These are phyloP conservation scores for Sylvicapra grimmia DNA, from an alignment of 2,113 vertebrate species.

Conservation along the genomic window DNA sequence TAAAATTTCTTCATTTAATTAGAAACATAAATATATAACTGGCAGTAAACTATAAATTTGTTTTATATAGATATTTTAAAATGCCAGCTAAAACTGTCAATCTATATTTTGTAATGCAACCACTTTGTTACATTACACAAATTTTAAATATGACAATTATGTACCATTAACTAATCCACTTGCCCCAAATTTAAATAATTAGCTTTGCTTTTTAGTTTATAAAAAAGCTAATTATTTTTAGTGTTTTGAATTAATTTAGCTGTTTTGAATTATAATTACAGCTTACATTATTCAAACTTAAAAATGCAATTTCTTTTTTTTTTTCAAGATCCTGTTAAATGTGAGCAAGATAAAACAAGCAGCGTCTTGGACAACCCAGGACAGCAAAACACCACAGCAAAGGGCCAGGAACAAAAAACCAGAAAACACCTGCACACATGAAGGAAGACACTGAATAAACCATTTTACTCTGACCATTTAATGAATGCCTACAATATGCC, in stretches of 20 bases:
- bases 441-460: background rate
- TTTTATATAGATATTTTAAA: conserved; percentile 41
- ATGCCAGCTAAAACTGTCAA: conserved; percentile 29
- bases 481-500: background rate
- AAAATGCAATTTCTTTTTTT: background rate
- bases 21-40: background rate
- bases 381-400: background rate
- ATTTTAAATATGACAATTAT: conserved; percentile 36
- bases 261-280: conserved; percentile 52
- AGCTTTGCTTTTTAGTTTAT: conserved; percentile 22
- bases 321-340: background rate
- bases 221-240: conserved; percentile 41
- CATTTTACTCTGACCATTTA: conserved; percentile 14
- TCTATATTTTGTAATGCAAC: conserved; percentile 32
- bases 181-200: conserved; percentile 50
- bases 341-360: background rate
- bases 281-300: conserved; percentile 42
- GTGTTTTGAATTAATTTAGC: conserved; percentile 38
- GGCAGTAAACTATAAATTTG: background rate
- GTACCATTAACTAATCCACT: conserved; percentile 2
- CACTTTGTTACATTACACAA: conserved; percentile 1
- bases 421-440: background rate
- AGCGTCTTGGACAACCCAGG: background rate
- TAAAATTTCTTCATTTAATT: conserved; percentile 22
- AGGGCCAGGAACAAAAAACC: background rate